Conservation (phyloP, 2,113 vertebrate species). For the Columba livia region DNA sequence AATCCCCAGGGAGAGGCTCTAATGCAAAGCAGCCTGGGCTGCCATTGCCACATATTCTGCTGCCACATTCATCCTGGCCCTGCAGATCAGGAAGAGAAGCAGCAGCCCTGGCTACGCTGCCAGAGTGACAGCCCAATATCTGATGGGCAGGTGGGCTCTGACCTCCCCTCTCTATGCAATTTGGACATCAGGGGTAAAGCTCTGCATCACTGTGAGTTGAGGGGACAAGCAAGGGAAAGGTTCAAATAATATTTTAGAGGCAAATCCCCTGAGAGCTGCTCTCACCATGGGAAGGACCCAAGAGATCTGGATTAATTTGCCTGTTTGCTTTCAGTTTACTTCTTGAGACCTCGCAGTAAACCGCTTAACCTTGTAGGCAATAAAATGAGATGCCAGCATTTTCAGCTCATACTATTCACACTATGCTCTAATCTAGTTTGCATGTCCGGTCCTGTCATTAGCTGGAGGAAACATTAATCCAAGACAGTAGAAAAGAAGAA, state of each 20-base stretch:
- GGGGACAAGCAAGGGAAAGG: rapidly evolving
- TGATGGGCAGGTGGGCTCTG: not conserved
- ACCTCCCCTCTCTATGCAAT: not conserved
- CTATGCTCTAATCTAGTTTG: constrained; percentile 41
- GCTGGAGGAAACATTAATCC: constrained; percentile 33
- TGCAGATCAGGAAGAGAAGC: not conserved
- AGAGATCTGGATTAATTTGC: not conserved
- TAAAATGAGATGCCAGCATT: not conserved
- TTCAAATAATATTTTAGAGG: not conserved
- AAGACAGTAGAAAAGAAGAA: constrained; percentile 38
- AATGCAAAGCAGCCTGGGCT: not conserved
- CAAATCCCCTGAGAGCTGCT: not conserved
- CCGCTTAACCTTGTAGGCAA: not conserved
- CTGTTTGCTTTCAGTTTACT: not conserved
- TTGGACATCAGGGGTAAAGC: not conserved
- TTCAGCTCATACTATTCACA: constrained; percentile 9
- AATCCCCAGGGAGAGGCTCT: not conserved
- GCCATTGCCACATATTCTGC: not conserved
- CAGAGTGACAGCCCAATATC: rapidly evolving
- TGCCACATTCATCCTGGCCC: not conserved
- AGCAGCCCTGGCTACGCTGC: rapidly evolving
- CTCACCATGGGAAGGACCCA: not conserved
- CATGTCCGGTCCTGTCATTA: constrained; percentile 57
- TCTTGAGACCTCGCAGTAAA: not conserved
- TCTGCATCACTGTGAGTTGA: rapidly evolving